Evolutionary conservation across 2,113 vertebrate species (phyloP).

Genomic region (chimpanzee (Pan troglodytes)): NHGRI_mPanTro3-v2.1_pri NC_072402.2:42156501-42157000

Average conservation of each 20-base stretch:
- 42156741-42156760: not conserved
- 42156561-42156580: not conserved
- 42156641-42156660: not conserved
- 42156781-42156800: slow-evolving; percentile 24
- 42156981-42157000: slow-evolving; percentile 56
- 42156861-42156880: slow-evolving; percentile 48
- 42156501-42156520: not conserved
- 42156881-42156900: slow-evolving; percentile 69
- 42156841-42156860: slow-evolving; percentile 69
- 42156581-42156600: not conserved
- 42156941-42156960: slow-evolving; percentile 70
- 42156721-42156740: not conserved
- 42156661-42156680: not conserved
- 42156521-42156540: not conserved
- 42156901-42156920: slow-evolving; percentile 60
- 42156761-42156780: slow-evolving; percentile 43
- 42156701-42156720: not conserved
- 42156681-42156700: not conserved
- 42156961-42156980: slow-evolving; percentile 69
- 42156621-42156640: not conserved
- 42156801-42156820: not conserved
- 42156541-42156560: not conserved
- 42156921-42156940: slow-evolving; percentile 47
- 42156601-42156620: not conserved
- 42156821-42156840: not conserved